Conservation (phyloP, 2,113 vertebrate species). For the Panthera leo region DNA sequence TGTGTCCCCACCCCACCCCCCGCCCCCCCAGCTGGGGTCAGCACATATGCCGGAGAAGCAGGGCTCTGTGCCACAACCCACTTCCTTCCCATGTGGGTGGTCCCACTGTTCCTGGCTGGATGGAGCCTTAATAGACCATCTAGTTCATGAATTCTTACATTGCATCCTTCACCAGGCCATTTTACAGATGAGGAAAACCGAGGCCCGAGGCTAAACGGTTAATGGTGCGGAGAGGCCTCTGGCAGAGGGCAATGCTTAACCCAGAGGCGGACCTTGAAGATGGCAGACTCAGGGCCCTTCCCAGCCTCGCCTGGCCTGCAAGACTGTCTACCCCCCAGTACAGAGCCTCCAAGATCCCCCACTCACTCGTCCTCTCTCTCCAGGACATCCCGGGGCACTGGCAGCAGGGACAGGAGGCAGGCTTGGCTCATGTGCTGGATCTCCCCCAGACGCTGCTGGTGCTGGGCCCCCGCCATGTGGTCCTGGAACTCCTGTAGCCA, state of each 20-base stretch:
- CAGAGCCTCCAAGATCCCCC: background rate
- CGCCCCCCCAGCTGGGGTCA: background rate
- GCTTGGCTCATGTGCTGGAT: slow-evolving; percentile 95
- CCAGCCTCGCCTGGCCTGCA: fast-evolving
- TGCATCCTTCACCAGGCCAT: background rate
- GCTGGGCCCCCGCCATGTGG: slow-evolving; percentile 93
- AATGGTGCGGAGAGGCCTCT: background rate
- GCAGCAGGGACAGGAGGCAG: slow-evolving; percentile 94
- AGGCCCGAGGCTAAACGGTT: background rate
- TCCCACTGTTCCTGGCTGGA: background rate
- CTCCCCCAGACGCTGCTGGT: slow-evolving; percentile 95
- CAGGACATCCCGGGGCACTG: slow-evolving; percentile 89
- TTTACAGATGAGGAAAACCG: slow-evolving; percentile 6
- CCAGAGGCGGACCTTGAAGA: background rate
- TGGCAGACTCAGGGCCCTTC: background rate
- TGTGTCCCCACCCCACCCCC: no score
- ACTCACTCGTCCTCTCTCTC: slow-evolving; percentile 87
- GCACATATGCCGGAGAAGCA: background rate
- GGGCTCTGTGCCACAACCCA: background rate
- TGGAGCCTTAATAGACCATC: background rate
- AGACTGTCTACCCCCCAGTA: background rate
- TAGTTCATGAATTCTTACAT: background rate
- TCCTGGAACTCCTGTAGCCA: slow-evolving; percentile 92
- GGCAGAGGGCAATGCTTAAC: background rate
- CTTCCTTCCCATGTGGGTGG: background rate